phyloP scores from a whole-genome alignment of 1,140 invertebrate genomes.

The Listronotus oregonensis region DNA sequence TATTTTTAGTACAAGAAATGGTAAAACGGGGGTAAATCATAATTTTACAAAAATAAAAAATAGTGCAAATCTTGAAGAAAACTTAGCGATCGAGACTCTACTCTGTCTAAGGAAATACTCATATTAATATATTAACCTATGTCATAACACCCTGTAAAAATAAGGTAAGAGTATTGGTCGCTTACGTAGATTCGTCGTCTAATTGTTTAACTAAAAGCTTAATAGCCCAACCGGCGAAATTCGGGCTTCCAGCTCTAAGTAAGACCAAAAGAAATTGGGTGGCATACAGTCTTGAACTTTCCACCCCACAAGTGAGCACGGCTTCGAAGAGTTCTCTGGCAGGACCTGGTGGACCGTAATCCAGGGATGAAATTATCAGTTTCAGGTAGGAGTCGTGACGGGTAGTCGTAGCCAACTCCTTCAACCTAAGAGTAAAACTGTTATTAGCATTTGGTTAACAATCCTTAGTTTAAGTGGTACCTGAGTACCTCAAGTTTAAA shows the following conservation, averaged over 20 bases:
- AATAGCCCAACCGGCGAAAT: slow-evolving; percentile 81
- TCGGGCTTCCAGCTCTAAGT: slow-evolving; percentile 67
- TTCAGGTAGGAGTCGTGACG: slow-evolving; percentile 92
- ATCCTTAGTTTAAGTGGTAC: too few relatives aligned
- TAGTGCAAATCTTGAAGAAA: too few relatives aligned
- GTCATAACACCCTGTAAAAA: not conserved
- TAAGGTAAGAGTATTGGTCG: slow-evolving; percentile 50
- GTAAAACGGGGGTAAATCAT: too few relatives aligned
- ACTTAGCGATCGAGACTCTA: too few relatives aligned
- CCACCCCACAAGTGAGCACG: slow-evolving; percentile 67
- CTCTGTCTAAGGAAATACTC: too few relatives aligned
- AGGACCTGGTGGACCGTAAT: slow-evolving; percentile 77
- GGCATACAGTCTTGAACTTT: slow-evolving; percentile 83
- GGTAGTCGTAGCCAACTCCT: slow-evolving; percentile 78
- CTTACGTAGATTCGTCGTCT: slow-evolving; percentile 74
- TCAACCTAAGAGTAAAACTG: too few relatives aligned
- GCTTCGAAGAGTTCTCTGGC: slow-evolving; percentile 75
- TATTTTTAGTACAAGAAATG: too few relatives aligned
- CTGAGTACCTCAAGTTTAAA: too few relatives aligned
- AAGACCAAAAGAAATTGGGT: slow-evolving; percentile 88
- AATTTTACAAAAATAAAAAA: too few relatives aligned
- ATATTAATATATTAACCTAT: too few relatives aligned
- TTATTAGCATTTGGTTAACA: too few relatives aligned
- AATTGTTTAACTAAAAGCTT: slow-evolving; percentile 80
- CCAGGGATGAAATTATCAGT: slow-evolving; percentile 85